Evolutionary conservation across 1,140 invertebrate genomes (phyloP).

Genomic region (Adoxophyes honmai): DNA sequence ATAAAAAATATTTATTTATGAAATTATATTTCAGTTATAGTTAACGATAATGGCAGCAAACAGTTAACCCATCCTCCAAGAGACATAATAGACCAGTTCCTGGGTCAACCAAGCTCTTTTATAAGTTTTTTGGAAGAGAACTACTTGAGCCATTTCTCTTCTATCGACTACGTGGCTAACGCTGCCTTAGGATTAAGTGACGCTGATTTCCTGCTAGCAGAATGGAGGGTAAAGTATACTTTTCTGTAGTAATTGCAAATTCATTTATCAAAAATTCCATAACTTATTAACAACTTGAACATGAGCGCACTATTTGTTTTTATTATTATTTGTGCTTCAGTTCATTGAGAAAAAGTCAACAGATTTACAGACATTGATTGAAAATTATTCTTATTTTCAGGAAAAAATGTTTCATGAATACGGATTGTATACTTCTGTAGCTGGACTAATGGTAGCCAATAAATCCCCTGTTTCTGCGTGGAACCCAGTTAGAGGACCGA

Average conservation of each 20-base stretch:
- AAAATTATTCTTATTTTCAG: conserved; percentile 34
- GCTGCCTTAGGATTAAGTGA: conserved; percentile 80
- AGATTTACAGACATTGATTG: too few relatives aligned
- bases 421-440: conserved; percentile 79
- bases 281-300: too few relatives aligned
- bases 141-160: conserved; percentile 83
- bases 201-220: conserved; percentile 80
- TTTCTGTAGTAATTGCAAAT: too few relatives aligned
- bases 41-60: conserved; percentile 36
- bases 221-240: conserved; percentile 78
- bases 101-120: conserved; percentile 80
- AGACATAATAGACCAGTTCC: conserved; percentile 81
- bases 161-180: conserved; percentile 75
- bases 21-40: conserved; percentile 40
- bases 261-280: too few relatives aligned
- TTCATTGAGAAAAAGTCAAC: too few relatives aligned
- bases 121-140: conserved; percentile 85
- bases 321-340: too few relatives aligned
- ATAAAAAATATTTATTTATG: too few relatives aligned
- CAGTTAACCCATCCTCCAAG: conserved; percentile 80
- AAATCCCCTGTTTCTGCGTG: conserved; percentile 81
- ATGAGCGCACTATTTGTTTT: too few relatives aligned
- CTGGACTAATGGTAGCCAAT: conserved; percentile 84
- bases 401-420: conserved; percentile 74
- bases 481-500: conserved; percentile 83